These are phyloP conservation scores for Eupithecia abbreviata DNA, from an alignment of 2,888 invertebrate genomes.

Conservation along the genomic window DNA sequence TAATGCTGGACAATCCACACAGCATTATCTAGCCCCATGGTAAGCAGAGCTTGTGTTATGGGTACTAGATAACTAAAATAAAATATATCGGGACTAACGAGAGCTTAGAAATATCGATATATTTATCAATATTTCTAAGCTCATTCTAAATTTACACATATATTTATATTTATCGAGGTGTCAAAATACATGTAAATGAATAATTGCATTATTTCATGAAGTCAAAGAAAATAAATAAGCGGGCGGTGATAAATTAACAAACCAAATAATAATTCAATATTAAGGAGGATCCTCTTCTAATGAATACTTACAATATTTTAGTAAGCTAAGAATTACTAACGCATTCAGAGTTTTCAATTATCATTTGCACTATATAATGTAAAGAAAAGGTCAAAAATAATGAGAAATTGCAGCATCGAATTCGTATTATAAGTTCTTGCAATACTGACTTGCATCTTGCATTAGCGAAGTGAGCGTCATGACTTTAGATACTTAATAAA, in stretches of 20 bases:
- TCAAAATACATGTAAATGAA: too few relatives aligned
- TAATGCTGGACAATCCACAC: too few relatives aligned
- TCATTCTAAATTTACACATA: too few relatives aligned
- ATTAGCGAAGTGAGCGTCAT: background rate
- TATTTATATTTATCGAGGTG: too few relatives aligned
- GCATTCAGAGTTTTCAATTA: background rate
- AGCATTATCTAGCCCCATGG: too few relatives aligned
- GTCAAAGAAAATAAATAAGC: too few relatives aligned
- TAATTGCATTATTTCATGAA: too few relatives aligned
- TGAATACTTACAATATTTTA: background rate
- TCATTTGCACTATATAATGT: background rate
- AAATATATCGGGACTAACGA: too few relatives aligned
- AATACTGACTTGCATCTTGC: conserved; percentile 8
- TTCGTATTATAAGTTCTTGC: conserved; percentile 3
- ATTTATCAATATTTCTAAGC: too few relatives aligned
- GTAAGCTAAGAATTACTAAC: background rate
- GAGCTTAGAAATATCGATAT: too few relatives aligned
- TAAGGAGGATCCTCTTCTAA: background rate
- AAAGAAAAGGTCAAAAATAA: background rate
- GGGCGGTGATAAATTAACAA: background rate
- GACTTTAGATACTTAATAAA: background rate
- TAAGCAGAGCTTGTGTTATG: too few relatives aligned
- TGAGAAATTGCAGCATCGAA: background rate
- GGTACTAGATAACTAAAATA: too few relatives aligned
- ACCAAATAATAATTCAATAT: background rate